Percentiles rank a stretch among this genome's conserved stretches.
phyloP scores from a whole-genome alignment of 2,888 invertebrate species.

The Phlogophora meticulosa region DNA sequence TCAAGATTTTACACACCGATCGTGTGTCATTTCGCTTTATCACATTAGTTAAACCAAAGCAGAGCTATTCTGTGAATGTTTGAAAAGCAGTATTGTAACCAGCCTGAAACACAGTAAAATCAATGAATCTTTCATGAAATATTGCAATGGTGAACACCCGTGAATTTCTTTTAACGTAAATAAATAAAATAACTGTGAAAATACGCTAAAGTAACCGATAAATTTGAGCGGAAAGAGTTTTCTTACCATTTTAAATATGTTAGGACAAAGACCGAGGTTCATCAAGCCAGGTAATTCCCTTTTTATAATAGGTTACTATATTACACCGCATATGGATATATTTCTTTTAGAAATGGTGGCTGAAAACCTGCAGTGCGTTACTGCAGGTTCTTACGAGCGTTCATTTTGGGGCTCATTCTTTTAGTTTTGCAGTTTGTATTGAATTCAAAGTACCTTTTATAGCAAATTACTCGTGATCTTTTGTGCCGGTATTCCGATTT shows the following conservation, averaged over 20 bases:
- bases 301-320: constrained; percentile 32
- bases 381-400: too few relatives aligned
- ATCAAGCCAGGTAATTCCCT: constrained; percentile 80
- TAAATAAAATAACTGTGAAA: constrained; percentile 39
- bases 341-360: neutral
- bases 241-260: constrained; percentile 65
- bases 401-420: neutral
- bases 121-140: constrained; percentile 31
- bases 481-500: constrained; percentile 2
- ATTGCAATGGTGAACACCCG: neutral
- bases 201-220: neutral
- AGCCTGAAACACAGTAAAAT: constrained; percentile 18
- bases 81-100: neutral
- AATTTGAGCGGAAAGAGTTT: constrained; percentile 13
- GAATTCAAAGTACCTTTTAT: neutral
- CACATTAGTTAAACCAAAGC: neutral
- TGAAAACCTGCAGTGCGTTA: too few relatives aligned
- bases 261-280: constrained; percentile 78
- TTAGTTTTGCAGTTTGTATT: neutral
- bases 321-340: neutral
- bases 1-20: neutral
- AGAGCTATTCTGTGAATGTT: neutral
- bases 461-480: neutral
- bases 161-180: constrained; percentile 25
- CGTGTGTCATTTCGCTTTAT: neutral